Evolutionary conservation across 2,888 invertebrate genomes (phyloP).

Genomic region (Encarsia formosa): DNA sequence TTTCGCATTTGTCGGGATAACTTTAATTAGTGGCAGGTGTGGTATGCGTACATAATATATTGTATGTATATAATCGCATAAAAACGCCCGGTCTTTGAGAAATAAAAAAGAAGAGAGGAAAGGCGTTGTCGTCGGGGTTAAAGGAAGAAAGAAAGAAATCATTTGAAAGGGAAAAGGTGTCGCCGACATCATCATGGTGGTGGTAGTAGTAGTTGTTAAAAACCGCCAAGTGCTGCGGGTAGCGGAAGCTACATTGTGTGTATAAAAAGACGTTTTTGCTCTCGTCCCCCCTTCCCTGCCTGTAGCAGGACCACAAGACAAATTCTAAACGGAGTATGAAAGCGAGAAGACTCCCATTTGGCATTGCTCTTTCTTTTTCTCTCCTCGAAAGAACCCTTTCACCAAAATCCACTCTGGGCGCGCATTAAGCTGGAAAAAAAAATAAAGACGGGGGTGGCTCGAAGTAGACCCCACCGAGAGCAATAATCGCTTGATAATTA

Average conservation of each 20-base stretch:
- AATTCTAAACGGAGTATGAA: too few species aligned
- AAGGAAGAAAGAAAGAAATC: constrained; percentile 8
- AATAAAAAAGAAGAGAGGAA: not conserved
- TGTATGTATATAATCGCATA: too few species aligned
- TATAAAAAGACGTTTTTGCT: constrained; percentile 18
- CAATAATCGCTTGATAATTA: constrained; percentile 17
- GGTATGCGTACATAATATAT: not conserved
- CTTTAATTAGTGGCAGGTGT: constrained; percentile 23
- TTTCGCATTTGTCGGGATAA: constrained; percentile 21
- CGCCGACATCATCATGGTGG: constrained; percentile 19
- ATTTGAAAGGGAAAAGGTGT: constrained; percentile 24
- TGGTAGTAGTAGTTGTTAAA: constrained; percentile 28
- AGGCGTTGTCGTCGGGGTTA: not conserved
- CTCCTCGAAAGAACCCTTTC: too few species aligned
- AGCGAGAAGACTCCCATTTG: too few species aligned
- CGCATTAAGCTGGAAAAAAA: too few species aligned
- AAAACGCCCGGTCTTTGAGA: constrained; percentile 7
- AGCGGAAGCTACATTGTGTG: constrained; percentile 22
- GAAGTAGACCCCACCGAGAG: not conserved
- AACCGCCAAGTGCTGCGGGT: constrained; percentile 22
- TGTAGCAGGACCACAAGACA: constrained; percentile 17
- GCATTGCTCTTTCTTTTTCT: too few species aligned
- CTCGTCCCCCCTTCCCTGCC: not conserved
- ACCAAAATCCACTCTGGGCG: not conserved
- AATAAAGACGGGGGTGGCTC: constrained; percentile 2